Evolutionary conservation across 2,113 vertebrate genomes (phyloP), one percentile per base, ranked within the genome.

Genomic region (Zosterops lateralis): DNA sequence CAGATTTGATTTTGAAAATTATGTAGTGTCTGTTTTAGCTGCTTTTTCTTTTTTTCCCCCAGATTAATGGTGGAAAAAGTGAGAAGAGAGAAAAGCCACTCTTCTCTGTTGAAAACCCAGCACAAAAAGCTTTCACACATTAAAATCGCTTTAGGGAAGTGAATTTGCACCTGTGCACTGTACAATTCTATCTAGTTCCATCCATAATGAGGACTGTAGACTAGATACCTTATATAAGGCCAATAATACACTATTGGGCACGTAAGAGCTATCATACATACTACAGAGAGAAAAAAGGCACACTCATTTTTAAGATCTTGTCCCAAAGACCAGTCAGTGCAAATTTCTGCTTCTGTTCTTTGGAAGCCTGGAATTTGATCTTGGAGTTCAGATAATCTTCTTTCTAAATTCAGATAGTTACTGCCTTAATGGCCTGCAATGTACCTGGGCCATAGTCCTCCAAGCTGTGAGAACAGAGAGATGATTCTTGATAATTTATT

Each of bases 31-130:
- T 83, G 12, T 1, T 94, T 88, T 60, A 40, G 40, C 31, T 77
- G 17, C 1, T n/a, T 44, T 45, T 64, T 44, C 50, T 1, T 54
- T 60, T 22, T 3, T 6, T 1, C 1, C 7, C 10, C 7, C 13
- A 60, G 21, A 42, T 72, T 72, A 57, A 25, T 36, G 82, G 28
- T 51, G n/a, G 20, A 56, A 71, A 84, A 73, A 68, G 18, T 0
- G 3, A 71, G 16, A 29, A 54, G 18, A 83, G 24, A 51, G 10
- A 58, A 12, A 15, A 80, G 14, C 14, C 34, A 24, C 34, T 19
- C 50, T 76, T 94, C n/a, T 70, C n/a, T 70, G n/a, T 28, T 45
- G 51, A 42, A 87, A 83, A 29, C 10, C 5, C 10, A 38, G 7
- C 3, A 4, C 14, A 89, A 53, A 72, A 42, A 73, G 9, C 17